Evolutionary conservation across 2,113 vertebrate genomes (phyloP).

Genomic region (Leptocoma aspasia): DNA sequence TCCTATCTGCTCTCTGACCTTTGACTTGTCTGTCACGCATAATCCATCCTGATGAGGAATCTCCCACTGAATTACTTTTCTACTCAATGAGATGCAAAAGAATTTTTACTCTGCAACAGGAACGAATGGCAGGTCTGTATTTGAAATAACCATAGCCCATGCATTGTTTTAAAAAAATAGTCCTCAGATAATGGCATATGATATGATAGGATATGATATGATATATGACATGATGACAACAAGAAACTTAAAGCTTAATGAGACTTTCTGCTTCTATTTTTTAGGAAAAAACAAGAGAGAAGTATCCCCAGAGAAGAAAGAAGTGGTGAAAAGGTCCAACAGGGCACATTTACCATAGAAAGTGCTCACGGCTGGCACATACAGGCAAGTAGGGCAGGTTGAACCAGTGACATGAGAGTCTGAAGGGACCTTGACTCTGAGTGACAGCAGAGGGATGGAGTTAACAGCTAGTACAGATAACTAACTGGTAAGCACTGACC

Average conservation of each 20-base stretch:
- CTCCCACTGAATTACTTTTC: background rate
- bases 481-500: background rate
- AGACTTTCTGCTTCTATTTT: background rate
- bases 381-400: background rate
- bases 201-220: too few relatives aligned
- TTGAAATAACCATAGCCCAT: rapidly evolving
- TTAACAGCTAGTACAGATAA: background rate
- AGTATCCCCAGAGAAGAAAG: background rate
- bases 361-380: background rate
- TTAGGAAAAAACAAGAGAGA: background rate
- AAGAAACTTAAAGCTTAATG: background rate
- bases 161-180: background rate
- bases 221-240: background rate
- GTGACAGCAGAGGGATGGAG: background rate
- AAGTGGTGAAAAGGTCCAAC: background rate
- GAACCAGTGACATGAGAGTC: rapidly evolving
- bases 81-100: background rate
- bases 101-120: background rate
- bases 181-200: background rate
- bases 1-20: background rate
- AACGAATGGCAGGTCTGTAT: background rate
- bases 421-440: background rate
- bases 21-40: background rate
- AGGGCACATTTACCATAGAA: background rate
- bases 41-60: background rate